Evolutionary conservation across 2,888 invertebrate species (phyloP), one percentile per base, ranked within the genome.

Genomic region (Chrysopilus asiliformis): DNA sequence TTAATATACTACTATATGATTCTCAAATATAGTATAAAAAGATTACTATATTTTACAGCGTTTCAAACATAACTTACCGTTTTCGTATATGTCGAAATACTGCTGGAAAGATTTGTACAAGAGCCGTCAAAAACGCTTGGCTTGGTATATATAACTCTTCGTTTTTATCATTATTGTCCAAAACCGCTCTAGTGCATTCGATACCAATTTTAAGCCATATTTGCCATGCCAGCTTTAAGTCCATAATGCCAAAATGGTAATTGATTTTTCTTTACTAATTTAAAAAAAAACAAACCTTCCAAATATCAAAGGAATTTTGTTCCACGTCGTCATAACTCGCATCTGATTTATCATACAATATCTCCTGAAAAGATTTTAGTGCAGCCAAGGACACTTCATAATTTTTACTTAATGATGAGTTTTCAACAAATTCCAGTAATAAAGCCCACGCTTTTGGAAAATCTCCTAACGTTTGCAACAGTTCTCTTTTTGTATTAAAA

Each of bases 331-430:
- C n/a, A n/a, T n/a, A n/a, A n/a, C n/a, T n/a, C n/a, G 52, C 45
- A 8, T 57, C 58, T 1, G 56, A 54, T 53, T 76, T 76, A 49
- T 72, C 75, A 30, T 80, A 79, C 47, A 95, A 72, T 48, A 95
- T 86, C 62, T 97, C 95, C 67, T 97, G 95, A 63, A 97, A 87
- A 10, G 94, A 91, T 64, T 95, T 94, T 6, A 98, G 65, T 0
- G 95, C 94, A 3, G 95, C 91, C 48, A 97, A 72, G 0, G 95
- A 93, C 2, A 90, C 89, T 72, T 98, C 97, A 39, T 90, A 89
- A 60, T 91, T 97, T 59, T 82, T 84, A 52, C 85, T 80, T 32
- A 90, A 67, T 0, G 95, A 91, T 12, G 90, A 82, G 60, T 86
- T 84, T 51, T 93, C 90, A 53, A 98, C 87, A 53, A 91, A 94